These are phyloP conservation scores for Cavia porcellus DNA, from an alignment of 2,113 vertebrate genomes.

Conservation along the genomic window DNA sequence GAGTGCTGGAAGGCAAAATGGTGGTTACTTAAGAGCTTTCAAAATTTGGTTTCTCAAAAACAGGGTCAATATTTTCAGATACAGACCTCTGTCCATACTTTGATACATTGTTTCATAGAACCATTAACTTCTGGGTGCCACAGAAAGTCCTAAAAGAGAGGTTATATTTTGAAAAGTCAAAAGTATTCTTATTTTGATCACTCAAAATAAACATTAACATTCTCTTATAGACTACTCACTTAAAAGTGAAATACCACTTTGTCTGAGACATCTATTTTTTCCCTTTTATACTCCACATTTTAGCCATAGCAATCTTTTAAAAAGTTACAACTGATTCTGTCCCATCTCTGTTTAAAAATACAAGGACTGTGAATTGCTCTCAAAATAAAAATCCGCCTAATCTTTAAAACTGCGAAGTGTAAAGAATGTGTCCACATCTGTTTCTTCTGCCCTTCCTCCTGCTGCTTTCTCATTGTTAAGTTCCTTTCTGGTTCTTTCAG, in stretches of 20 bases:
- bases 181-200: neutral
- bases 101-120: slow-evolving; percentile 96
- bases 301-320: neutral
- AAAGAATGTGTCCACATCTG: neutral
- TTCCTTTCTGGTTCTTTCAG: neutral
- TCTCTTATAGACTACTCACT: neutral
- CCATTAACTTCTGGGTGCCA: slow-evolving; percentile 98
- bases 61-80: slow-evolving; percentile 59
- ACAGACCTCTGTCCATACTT: slow-evolving; percentile 92
- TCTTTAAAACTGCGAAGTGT: neutral
- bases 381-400: neutral
- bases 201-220: slow-evolving; percentile 35
- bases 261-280: neutral
- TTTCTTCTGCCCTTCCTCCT: neutral
- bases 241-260: neutral
- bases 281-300: neutral
- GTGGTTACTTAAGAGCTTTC: neutral
- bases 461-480: neutral
- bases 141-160: slow-evolving; percentile 93
- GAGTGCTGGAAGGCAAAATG: neutral
- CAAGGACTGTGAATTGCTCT: neutral
- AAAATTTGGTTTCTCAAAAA: slow-evolving; percentile 16
- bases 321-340: slow-evolving; percentile 1
- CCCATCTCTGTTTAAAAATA: slow-evolving; percentile 15
- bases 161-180: neutral